phyloP scores from a whole-genome alignment of 2,797 vertebrate genomes.

The Myotis vivesi region DNA sequence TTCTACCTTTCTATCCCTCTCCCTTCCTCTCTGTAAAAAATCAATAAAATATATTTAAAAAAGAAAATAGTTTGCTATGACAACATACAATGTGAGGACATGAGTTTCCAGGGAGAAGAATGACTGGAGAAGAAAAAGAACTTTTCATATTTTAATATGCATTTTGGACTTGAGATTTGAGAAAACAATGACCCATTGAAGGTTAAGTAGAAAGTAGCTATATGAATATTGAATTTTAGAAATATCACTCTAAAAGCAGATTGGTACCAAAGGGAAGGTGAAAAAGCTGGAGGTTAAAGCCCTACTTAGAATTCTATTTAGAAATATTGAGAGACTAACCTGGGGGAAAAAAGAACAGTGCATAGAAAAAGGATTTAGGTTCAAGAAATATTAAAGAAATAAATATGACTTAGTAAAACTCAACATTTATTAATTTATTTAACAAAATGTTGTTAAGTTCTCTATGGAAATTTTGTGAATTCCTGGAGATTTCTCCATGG shows the following conservation, averaged over 20 bases:
- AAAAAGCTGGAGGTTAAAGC: not conserved
- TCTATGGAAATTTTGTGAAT: not conserved
- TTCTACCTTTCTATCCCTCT: too few relatives aligned
- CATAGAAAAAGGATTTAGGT: not conserved
- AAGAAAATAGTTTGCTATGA: not conserved
- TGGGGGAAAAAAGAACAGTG: not conserved
- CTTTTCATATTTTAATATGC: not conserved
- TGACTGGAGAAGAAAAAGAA: not conserved
- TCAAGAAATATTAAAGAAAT: conserved; percentile 14
- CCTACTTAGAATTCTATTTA: not conserved
- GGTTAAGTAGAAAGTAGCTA: not conserved
- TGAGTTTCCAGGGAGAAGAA: not conserved
- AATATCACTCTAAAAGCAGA: not conserved
- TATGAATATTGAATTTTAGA: not conserved
- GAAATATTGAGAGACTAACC: not conserved
- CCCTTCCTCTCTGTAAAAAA: too few relatives aligned
- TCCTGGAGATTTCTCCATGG: not conserved
- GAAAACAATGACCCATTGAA: not conserved
- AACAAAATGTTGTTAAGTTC: not conserved
- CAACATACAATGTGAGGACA: not conserved
- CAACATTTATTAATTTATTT: not conserved
- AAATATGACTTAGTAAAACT: not conserved
- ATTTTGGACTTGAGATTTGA: not conserved
- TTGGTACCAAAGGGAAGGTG: not conserved
- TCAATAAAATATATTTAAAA: not conserved